Evolutionary conservation across 1,140 invertebrate species (phyloP), one percentile per base, ranked within the genome.

Genomic region (Colletes latitarsis): DNA sequence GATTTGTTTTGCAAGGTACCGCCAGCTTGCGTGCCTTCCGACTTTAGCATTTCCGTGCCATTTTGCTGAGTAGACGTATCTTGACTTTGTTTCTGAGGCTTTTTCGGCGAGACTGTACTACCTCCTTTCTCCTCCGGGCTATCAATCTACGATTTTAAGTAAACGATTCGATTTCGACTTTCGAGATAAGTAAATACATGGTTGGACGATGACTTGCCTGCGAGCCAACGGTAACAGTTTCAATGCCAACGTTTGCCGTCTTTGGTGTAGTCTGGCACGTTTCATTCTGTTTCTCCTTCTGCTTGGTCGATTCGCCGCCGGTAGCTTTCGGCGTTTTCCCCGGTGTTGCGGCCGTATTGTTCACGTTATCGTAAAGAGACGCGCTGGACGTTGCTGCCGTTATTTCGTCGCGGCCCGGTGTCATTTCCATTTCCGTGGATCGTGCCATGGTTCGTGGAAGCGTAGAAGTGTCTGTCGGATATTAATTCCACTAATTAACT

Each of bases 331-430:
- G n/a, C 53, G 73, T 82, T 83, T 93, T 93, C 9, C 92, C 91
- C 14, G 89, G 89, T 69, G 91, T 89, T 63, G 90, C 82, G 69
- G 85, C 90, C 60, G 89, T 87, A 83, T 88, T 92, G 88, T 93
- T 93, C 71, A 98, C 97, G 92, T 98, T 97, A 93, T 98, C 97
- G 91, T 98, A 98, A n/a, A 98, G 95, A 49, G 97, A 98, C 14
- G 96, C 97, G 85, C 96, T 97, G 81, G 97, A 98, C 21, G 97
- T 97, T 21, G 97, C 96, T 39, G 96, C 95, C 46, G 96, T 96
- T 74, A 97, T 96, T 92, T 97, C 97, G 83, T 97, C 96, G 80
- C 95, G 94, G 55, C 91, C 88, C 63, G 93, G 92, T 66, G 92
- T 92, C 85, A 94, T 94, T 66, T 96, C 95, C 79, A 95, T 95